phyloP scores from a whole-genome alignment of 1,140 invertebrate species.

The Pogonus chalceus region DNA sequence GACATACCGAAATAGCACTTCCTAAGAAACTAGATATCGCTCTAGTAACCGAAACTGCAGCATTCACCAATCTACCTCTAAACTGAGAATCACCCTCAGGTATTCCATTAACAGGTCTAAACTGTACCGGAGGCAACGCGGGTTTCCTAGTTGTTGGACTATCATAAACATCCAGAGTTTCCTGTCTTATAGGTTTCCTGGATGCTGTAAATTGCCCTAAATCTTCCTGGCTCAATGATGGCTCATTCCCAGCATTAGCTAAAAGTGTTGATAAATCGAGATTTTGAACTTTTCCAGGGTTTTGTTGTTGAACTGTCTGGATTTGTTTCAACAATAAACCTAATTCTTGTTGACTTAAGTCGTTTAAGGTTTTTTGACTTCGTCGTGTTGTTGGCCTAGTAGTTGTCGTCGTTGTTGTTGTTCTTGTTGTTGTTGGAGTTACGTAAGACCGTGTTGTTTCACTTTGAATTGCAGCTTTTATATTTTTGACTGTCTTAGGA shows the following conservation, averaged over 20 bases:
- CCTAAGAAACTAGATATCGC: slow-evolving; percentile 63
- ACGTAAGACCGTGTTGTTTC: background rate
- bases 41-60: slow-evolving; percentile 59
- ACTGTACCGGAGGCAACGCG: slow-evolving; percentile 24
- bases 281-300: slow-evolving; percentile 23
- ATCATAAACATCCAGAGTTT: background rate
- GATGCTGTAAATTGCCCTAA: background rate
- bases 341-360: background rate
- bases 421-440: background rate
- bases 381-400: background rate
- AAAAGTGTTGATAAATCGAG: slow-evolving; percentile 13
- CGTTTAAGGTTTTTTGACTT: background rate
- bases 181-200: slow-evolving; percentile 10
- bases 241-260: background rate
- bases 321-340: slow-evolving; percentile 24
- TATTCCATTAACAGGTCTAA: slow-evolving; percentile 29
- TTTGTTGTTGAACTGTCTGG: slow-evolving; percentile 27
- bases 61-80: slow-evolving; percentile 51
- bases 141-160: background rate
- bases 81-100: slow-evolving; percentile 27
- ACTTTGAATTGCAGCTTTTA: background rate
- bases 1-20: slow-evolving; percentile 55
- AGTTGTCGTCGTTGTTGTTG: background rate
- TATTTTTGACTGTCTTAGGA: background rate
- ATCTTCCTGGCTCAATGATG: background rate